Evolutionary conservation across 2,797 vertebrate genomes (phyloP), one percentile per base, ranked within the genome.

Genomic region (Myotis daubentonii): DNA sequence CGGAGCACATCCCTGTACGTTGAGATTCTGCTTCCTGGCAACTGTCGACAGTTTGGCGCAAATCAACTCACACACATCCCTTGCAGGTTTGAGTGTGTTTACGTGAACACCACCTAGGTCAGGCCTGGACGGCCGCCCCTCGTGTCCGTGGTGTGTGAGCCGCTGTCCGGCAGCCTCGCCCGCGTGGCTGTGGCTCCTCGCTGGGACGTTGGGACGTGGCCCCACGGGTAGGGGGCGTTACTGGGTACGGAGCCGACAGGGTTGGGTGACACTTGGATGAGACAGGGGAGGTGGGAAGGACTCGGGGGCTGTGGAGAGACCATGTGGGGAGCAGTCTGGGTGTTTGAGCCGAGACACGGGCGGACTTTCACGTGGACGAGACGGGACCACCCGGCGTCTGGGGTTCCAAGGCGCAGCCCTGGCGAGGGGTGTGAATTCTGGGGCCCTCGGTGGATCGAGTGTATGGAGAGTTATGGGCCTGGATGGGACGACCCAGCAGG

Each of bases 61-160:
- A 47, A 47, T 13, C 4, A 13, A 47, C 47, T 13, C 47, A 47
- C 47, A 47, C 15, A 47, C 47, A 47, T 15, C 12, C 47, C 12
- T 13, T 15, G 47, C 47, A 13, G 47, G 12, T 47, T 13, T 47
- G 47, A 47, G 12, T 47, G 47, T 47, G 12, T 47, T 47, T 47
- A 47, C 47, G 47, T 15, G 47, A 47, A 11, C 47, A 47, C 51
- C 51, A 19, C 53, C 16, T 10, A 1, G 7, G 60, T 3, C 33
- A 47, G 47, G 5, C 8, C 57, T 23, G 13, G 28, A 23, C 1
- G 8, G 30, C 53, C 13, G 1, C 19, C n/a, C 2, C 1, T 47
- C 22, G 53, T 17, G 2, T 22, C 19, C 8, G 0, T 1, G 1
- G 44, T 0, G 5, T 0, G 0, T 15, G 25, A 0, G 0, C 15